Percentiles rank a stretch among this genome's conserved stretches.
These are phyloP conservation scores for Dione vanillae DNA, from an alignment of 2,888 invertebrate species.

Conservation along the genomic window DNA sequence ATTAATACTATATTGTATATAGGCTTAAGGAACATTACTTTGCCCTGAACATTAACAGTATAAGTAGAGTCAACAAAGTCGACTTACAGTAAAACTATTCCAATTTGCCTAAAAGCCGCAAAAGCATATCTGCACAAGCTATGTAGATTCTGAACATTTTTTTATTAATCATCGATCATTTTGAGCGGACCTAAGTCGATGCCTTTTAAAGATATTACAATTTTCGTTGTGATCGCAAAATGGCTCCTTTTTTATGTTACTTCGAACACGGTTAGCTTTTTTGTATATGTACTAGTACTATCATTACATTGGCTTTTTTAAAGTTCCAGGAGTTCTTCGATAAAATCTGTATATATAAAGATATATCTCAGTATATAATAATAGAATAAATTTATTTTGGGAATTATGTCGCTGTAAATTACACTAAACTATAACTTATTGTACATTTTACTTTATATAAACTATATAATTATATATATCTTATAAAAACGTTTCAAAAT, in stretches of 20 bases:
- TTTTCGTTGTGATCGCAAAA: constrained; percentile 25
- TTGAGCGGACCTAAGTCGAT: constrained; percentile 27
- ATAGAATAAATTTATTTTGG: too few relatives aligned
- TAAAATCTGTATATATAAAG: too few relatives aligned
- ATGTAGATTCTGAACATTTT: constrained; percentile 26
- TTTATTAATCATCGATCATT: constrained; percentile 34
- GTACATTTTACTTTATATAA: not conserved
- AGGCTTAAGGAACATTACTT: too few relatives aligned
- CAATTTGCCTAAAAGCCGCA: constrained; percentile 47
- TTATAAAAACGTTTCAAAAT: constrained; percentile 2
- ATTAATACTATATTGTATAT: too few relatives aligned
- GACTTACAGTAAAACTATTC: constrained; percentile 48
- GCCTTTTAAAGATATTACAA: constrained; percentile 27
- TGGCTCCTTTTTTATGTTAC: constrained; percentile 13
- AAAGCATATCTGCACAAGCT: constrained; percentile 21
- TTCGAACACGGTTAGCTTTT: not conserved
- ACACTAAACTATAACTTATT: too few relatives aligned
- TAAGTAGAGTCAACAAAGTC: constrained; percentile 26
- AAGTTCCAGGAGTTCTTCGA: not conserved
- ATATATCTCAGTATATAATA: too few relatives aligned
- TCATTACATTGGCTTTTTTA: not conserved
- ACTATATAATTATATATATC: not conserved
- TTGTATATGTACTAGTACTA: not conserved
- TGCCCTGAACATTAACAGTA: too few relatives aligned
- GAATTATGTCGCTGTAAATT: too few relatives aligned